These are phyloP conservation scores for Heliconius congener DNA, from an alignment of 1,140 invertebrate genomes.

Conservation along the genomic window DNA sequence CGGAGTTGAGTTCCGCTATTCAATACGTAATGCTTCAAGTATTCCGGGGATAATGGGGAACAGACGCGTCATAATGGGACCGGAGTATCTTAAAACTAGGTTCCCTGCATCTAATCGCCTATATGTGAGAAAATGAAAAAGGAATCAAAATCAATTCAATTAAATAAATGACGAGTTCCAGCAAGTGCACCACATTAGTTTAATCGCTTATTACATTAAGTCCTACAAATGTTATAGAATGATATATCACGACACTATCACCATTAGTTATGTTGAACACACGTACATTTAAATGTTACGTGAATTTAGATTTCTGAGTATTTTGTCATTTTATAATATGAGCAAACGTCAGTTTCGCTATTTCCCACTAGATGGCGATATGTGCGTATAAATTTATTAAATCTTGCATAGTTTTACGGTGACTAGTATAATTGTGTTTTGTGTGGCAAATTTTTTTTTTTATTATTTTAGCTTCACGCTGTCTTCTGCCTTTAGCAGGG, in stretches of 20 bases:
- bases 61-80: no score
- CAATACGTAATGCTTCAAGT: not conserved
- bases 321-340: not conserved
- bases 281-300: not conserved
- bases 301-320: not conserved
- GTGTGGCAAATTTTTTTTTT: no score
- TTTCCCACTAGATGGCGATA: constrained; percentile 40
- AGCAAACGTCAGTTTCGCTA: constrained; percentile 25
- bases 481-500: no score
- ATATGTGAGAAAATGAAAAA: no score
- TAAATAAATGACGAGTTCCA: not conserved
- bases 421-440: not conserved
- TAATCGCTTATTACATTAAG: not conserved
- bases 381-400: not conserved
- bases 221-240: constrained; percentile 4
- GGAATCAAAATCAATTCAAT: not conserved
- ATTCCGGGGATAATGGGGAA: not conserved
- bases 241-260: not conserved
- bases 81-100: no score
- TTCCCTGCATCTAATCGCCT: no score
- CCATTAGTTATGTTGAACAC: not conserved
- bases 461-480: no score
- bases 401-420: not conserved
- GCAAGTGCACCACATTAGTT: not conserved
- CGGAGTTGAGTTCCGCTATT: not conserved